Percentiles rank a stretch among this genome's conserved stretches.
These are phyloP conservation scores for Poecile atricapillus DNA, from an alignment of 2,113 vertebrate genomes.

Conservation along the genomic window DNA sequence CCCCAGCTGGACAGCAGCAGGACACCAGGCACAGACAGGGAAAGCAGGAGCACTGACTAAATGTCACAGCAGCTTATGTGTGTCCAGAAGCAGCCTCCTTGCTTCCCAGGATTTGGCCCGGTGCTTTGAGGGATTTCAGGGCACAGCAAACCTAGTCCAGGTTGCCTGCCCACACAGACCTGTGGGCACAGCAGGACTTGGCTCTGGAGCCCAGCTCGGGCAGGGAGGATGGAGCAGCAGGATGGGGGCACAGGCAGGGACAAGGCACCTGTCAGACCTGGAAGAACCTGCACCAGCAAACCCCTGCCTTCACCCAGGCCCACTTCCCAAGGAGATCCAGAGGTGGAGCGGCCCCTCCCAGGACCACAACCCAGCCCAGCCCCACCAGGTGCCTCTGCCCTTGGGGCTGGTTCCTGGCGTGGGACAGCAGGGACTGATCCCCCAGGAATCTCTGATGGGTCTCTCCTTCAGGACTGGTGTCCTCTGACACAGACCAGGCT, in stretches of 20 bases:
- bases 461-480: background rate
- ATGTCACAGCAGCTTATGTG: background rate
- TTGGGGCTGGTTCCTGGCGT: background rate
- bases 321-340: background rate
- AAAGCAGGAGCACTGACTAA: background rate
- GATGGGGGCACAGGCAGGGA: background rate
- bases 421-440: background rate
- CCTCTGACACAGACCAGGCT: background rate
- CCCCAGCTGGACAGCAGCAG: background rate
- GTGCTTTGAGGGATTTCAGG: fast-evolving
- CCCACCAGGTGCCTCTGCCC: background rate
- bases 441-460: background rate
- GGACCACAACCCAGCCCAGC: background rate
- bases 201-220: fast-evolving
- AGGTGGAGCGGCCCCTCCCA: fast-evolving
- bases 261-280: background rate
- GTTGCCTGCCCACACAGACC: fast-evolving
- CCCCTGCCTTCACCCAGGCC: fast-evolving
- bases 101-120: background rate
- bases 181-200: fast-evolving
- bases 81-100: background rate
- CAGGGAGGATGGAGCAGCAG: background rate
- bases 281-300: background rate
- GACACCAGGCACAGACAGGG: background rate
- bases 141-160: background rate